phyloP scores from a whole-genome alignment of 2,113 vertebrate species.

The Ciconia maguari region DNA sequence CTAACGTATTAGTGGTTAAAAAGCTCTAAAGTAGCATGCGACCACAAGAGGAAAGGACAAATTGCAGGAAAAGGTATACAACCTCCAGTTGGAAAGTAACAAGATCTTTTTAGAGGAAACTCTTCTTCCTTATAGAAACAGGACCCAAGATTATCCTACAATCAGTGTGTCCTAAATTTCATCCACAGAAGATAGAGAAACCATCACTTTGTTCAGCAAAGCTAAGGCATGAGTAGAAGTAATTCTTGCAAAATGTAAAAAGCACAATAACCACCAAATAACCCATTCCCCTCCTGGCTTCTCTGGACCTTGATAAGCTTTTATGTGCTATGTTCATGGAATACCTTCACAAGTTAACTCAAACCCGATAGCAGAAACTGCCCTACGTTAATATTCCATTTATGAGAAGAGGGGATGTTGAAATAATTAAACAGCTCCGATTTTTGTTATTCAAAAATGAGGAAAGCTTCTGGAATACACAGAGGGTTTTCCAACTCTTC shows the following conservation, averaged over 20 bases:
- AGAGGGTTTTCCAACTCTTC: not conserved
- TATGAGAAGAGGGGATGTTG: accelerated
- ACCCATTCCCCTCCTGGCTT: not conserved
- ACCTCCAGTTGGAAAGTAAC: not conserved
- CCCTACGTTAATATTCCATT: not conserved
- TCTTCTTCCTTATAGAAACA: constrained; percentile 30
- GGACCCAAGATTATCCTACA: not conserved
- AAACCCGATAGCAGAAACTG: not conserved
- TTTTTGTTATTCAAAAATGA: not conserved
- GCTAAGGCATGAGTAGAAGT: not conserved
- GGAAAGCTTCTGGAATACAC: not conserved
- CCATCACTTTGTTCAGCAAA: not conserved
- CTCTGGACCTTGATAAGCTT: not conserved
- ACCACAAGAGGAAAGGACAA: not conserved
- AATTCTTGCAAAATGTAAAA: not conserved
- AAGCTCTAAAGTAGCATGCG: not conserved
- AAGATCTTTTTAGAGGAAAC: constrained; percentile 40
- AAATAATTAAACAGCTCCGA: not conserved
- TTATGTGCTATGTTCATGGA: not conserved
- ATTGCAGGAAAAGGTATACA: not conserved
- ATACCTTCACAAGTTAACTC: not conserved
- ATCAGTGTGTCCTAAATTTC: not conserved
- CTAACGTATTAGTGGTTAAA: not conserved
- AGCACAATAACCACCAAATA: not conserved
- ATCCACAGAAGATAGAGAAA: not conserved